A percentile compares a stretch with the other conserved stretches of the same genome.
phyloP scores from a whole-genome alignment of 2,797 vertebrate genomes.

The Syngnathus acus region DNA sequence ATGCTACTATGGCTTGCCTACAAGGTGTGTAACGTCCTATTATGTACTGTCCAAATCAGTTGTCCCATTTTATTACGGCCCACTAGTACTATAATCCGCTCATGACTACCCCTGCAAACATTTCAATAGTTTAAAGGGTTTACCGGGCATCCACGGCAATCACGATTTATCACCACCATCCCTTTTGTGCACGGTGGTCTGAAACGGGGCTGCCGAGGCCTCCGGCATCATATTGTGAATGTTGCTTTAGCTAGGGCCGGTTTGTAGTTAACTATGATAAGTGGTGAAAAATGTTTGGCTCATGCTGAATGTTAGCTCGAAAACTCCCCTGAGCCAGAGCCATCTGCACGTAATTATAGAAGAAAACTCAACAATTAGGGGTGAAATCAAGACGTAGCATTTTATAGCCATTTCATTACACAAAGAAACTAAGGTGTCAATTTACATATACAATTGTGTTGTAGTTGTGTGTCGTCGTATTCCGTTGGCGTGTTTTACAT shows the following conservation, averaged over 20 bases:
- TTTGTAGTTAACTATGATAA: constrained; percentile 29
- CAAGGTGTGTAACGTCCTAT: no score
- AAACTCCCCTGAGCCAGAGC: constrained; percentile 18
- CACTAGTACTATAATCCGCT: neutral
- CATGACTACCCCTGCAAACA: no score
- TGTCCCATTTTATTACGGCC: neutral
- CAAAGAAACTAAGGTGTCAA: constrained; percentile 34
- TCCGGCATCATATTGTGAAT: neutral
- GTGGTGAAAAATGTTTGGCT: constrained; percentile 45
- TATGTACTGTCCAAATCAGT: neutral
- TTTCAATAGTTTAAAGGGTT: neutral
- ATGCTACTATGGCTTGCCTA: no score
- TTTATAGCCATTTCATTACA: constrained; percentile 39
- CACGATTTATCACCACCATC: neutral
- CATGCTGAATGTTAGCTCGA: constrained; percentile 24
- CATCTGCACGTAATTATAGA: constrained; percentile 52
- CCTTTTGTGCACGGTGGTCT: neutral
- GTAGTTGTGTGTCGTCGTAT: constrained; percentile 18
- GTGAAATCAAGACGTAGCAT: constrained; percentile 35
- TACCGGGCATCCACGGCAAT: neutral
- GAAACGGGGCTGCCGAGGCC: no score
- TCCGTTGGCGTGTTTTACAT: constrained; percentile 26
- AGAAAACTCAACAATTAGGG: constrained; percentile 38
- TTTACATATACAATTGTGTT: constrained; percentile 32
- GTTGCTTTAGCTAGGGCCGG: neutral